Percentiles rank a stretch among this genome's conserved stretches.
Evolutionary conservation across 2,113 vertebrate genomes (phyloP).

Genomic region (Mobula hypostoma): DNA sequence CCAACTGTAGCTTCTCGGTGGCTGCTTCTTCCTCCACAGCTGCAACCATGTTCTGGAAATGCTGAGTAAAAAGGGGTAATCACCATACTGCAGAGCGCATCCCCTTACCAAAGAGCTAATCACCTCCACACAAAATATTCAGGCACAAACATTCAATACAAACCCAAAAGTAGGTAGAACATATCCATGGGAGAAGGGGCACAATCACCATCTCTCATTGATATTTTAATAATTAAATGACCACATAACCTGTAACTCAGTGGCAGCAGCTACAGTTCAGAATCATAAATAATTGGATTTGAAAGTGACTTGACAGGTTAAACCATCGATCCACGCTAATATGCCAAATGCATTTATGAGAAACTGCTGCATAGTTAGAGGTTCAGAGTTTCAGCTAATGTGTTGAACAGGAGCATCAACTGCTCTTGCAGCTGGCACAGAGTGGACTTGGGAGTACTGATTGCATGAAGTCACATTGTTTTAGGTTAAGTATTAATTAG

Average conservation of each 20-base stretch:
- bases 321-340: not conserved
- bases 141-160: not conserved
- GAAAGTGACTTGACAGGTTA: not conserved
- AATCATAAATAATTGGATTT: not conserved
- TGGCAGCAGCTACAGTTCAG: not conserved
- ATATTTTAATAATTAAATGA: not conserved
- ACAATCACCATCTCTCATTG: not conserved
- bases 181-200: not conserved
- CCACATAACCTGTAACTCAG: not conserved
- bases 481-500: too few species aligned
- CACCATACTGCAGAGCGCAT: not conserved
- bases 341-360: not conserved
- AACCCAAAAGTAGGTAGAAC: not conserved
- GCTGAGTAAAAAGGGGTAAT: conserved; percentile 52
- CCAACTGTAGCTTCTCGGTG: conserved; percentile 94
- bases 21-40: conserved; percentile 93
- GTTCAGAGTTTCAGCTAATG: not conserved
- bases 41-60: conserved; percentile 92
- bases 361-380: not conserved
- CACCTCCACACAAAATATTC: not conserved
- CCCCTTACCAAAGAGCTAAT: not conserved
- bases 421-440: not conserved
- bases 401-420: not conserved
- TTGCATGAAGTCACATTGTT: too few species aligned
- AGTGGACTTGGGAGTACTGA: too few species aligned